Base-by-base conservation (phyloP, 2,888 invertebrate species). In the Eupithecia inturbata region DNA sequence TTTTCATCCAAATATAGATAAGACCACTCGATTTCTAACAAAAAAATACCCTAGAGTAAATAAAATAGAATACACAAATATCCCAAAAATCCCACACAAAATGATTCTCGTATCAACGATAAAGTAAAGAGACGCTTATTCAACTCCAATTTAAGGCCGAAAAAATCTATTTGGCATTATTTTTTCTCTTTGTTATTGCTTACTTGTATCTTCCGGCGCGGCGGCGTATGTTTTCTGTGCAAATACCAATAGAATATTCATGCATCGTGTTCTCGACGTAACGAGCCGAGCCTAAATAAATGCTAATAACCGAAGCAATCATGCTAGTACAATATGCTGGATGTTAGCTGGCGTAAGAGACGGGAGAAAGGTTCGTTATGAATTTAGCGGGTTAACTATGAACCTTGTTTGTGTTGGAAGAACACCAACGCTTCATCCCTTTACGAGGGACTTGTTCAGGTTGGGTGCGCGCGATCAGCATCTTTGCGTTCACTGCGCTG, bases 231-330 rank as follows among this genome's bases (percentile, higher is more conserved):
- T 83, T 83, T 80, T 78, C 79, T 81, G 83, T 81, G 85, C 82
- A 86, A 86, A 88, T 84, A 82, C 83, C 86, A 86, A 88, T 89
- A 84, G 85, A 90, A 89, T 90, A 91, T 91, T 90, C 90, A 89
- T 86, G 79, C 78, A 80, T 83, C 86, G 82, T 81, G 81, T 82
- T 77, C 80, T 81, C 83, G 80, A 76, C 80, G 87, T 89, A 89
- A 89, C 88, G 88, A 90, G 86, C 84, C 88, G 80, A 85, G 84
- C 88, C 88, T 88, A 89, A 92, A 91, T 89, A 91, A 92, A 91
- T 92, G 91, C 90, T 91, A 91, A 91, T 91, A 91, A 89, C 88
- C 85, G 80, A 80, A 83, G 87, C 89, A 92, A 92, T 91, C 91
- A 90, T 91, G 89, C 89, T 92, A 90, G 91, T 89, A 89, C 88